Percentiles rank a stretch among this genome's conserved stretches.
phyloP scores from a whole-genome alignment of 2,113 vertebrate genomes.

The Mugil cephalus region DNA sequence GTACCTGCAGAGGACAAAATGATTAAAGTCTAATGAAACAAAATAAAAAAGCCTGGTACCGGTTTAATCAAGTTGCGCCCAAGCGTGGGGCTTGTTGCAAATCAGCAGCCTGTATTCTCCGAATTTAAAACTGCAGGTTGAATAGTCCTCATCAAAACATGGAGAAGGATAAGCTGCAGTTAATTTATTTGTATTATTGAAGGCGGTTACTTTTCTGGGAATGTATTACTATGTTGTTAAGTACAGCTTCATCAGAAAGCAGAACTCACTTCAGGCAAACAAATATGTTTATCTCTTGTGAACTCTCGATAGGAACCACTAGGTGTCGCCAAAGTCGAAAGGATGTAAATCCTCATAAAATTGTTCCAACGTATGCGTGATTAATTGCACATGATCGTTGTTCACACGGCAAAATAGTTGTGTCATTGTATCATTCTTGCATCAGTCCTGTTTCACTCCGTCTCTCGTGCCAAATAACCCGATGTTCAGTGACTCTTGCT shows the following conservation, averaged over 20 bases:
- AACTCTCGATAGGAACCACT: neutral
- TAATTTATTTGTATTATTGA: neutral
- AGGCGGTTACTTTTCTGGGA: neutral
- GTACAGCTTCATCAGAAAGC: neutral
- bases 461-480: neutral
- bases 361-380: neutral
- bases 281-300: neutral
- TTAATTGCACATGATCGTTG: too few species aligned
- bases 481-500: slow-evolving; percentile 13
- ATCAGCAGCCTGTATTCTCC: neutral
- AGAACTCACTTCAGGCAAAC: neutral
- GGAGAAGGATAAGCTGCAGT: slow-evolving; percentile 9
- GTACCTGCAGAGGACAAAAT: slow-evolving; percentile 88
- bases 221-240: neutral
- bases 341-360: neutral
- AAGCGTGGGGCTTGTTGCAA: neutral
- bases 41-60: neutral
- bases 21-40: slow-evolving; percentile 65
- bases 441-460: neutral
- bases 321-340: slow-evolving; percentile 16
- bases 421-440: neutral
- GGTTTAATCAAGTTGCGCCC: neutral
- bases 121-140: neutral
- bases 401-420: neutral
- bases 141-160: neutral